phyloP scores from a whole-genome alignment of 2,113 vertebrate genomes.

The Daboia siamensis region DNA sequence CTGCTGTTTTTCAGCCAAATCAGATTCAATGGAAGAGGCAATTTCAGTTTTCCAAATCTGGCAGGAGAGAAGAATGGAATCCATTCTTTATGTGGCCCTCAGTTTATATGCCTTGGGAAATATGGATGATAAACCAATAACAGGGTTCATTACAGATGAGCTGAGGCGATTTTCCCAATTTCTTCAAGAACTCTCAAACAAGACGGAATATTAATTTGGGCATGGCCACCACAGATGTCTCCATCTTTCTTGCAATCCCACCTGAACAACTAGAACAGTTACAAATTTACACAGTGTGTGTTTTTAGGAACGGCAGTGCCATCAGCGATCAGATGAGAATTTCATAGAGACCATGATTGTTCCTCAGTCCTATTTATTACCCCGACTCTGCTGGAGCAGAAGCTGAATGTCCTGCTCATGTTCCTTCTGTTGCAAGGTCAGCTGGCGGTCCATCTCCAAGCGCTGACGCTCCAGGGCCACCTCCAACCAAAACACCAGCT shows the following conservation, averaged over 20 bases:
- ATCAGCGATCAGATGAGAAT: not conserved
- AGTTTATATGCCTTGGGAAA: not conserved
- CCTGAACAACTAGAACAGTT: not conserved
- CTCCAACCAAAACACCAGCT: constrained; percentile 87
- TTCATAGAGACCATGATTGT: not conserved
- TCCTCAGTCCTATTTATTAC: constrained; percentile 51
- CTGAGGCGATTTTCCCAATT: not conserved
- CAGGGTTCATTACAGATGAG: not conserved
- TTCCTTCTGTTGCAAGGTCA: constrained; percentile 95
- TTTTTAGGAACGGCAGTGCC: not conserved
- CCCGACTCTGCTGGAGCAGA: constrained; percentile 88
- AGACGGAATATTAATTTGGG: not conserved
- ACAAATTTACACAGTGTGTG: not conserved
- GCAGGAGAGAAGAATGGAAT: not conserved
- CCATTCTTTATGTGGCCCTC: not conserved
- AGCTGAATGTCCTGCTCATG: constrained; percentile 88
- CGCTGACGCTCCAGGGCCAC: constrained; percentile 86
- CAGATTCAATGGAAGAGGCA: not conserved
- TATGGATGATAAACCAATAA: not conserved
- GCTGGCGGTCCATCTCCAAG: constrained; percentile 89
- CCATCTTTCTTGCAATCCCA: not conserved
- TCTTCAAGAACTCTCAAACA: not conserved
- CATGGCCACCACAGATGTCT: not conserved
- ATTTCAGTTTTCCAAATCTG: not conserved
- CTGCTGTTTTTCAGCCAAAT: not conserved